Evolutionary conservation across 2,113 vertebrate genomes (phyloP), one percentile per base, ranked within the genome.

Genomic region (Paramormyrops kingsleyae): DNA sequence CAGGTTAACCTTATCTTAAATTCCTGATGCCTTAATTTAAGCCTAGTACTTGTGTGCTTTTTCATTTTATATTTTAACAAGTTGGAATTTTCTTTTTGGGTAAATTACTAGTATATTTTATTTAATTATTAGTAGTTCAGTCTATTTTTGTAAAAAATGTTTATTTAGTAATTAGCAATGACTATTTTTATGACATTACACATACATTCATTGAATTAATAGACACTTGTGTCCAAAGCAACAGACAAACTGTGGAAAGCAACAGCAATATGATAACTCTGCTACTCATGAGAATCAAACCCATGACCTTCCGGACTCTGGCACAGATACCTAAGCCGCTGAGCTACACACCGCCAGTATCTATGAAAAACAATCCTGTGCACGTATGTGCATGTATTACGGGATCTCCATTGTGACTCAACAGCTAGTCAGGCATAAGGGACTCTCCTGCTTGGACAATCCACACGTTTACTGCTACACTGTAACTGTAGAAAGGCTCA

Each of bases 101-200:
- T 52, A 70, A 70, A 70, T 31, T 27, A 31, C 10, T 31, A 70
- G 62, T 12, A 31, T 31, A 70, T 12, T 62, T 70, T 70, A 31
- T 13, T 70, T 13, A 70, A 27, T 31, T 27, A 13, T 27, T 70
- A 31, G n/a, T n/a, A 70, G 12, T 12, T 66, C 9, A 66, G 62
- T 70, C 62, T 70, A 27, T 70, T 27, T 62, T 62, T 62, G 56
- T 62, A 31, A 31, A 70, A 70, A 70, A 70, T 27, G n/a, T 70
- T 70, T 66, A 66, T 66, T 70, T 70, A 70, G n/a, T 70, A 70
- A 70, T 70, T 70, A 70, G 62, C 62, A 70, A 70, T 70, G 62
- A 27, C 62, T 70, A 10, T 13, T 70, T 70, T 31, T 31, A 70
- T n/a, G n/a, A n/a, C n/a, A 70, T 70, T 70, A 70, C 9, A 70